Evolutionary conservation across 2,888 invertebrate species (phyloP), one percentile per base, ranked within the genome.

Genomic region (Hydrotaea cyrtoneurina): DNA sequence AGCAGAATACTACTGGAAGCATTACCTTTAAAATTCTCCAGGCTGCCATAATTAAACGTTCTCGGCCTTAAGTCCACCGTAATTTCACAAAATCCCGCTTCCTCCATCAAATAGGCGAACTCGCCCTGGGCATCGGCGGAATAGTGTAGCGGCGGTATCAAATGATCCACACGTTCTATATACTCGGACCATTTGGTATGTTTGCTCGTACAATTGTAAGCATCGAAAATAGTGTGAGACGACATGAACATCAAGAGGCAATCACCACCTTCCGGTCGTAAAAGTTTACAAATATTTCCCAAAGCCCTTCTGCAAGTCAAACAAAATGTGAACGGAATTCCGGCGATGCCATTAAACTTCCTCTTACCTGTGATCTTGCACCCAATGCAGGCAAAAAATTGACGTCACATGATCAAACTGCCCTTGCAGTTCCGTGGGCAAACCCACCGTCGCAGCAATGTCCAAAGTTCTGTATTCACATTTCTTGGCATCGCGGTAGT

Each of bases 361-460:
- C n/a, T 26, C 46, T 46, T 31, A 87, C 87, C 74, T 86, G 90
- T 95, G 95, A 89, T 96, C 94, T 87, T 94, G 94, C 46, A 96
- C 94, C 96, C 96, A 96, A 89, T 97, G 96, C 5, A 97, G 92
- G 83, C 96, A 95, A 90, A 96, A 96, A 90, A 96, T 96, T 0
- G 96, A 96, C 78, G 96, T 94, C 0, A 94, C 93, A 89, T 96
- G 95, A 88, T 95, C 93, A 88, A 95, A 96, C 57, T 91, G 88
- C 79, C 92, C 93, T 23, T 91, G 88, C 78, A 94, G 88, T 23
- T 93, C 91, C 0, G 91, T 89, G 0, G 94, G 93, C 71, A 95
- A 46, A 26, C 62, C 84, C 31, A 93, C 89, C 11, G 83, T 78
- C 0, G 93, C 91, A 8, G 72, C 80, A 59, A 96, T 94, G 88